Percentiles rank a stretch among this genome's conserved stretches.
Conservation (phyloP, 2,113 vertebrate species). For the Syngnathoides biaculeatus region DNA sequence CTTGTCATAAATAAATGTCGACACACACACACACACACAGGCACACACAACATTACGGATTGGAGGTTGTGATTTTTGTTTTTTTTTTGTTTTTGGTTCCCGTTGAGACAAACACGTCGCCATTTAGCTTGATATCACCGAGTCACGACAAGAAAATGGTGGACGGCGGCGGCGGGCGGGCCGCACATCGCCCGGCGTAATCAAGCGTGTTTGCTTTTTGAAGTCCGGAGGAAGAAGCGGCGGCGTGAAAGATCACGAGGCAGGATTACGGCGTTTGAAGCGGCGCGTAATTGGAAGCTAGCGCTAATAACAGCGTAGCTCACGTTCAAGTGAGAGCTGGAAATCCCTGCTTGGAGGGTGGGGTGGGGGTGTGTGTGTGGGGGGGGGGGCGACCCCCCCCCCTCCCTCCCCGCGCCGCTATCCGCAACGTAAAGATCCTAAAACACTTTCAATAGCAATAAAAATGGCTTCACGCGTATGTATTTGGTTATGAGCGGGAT, state of each 20-base stretch:
- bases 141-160: background rate
- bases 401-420: background rate
- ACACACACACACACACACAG: slow-evolving; percentile 18
- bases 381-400: background rate
- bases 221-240: slow-evolving; percentile 19
- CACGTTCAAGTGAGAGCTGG: slow-evolving; percentile 33
- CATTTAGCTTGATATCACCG: background rate
- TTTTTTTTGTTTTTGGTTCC: no score
- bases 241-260: slow-evolving; percentile 35
- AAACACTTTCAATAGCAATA: background rate
- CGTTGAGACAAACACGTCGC: background rate
- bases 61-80: background rate
- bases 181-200: slow-evolving; percentile 35
- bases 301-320: slow-evolving; percentile 29
- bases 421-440: background rate
- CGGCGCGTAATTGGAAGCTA: slow-evolving; percentile 34
- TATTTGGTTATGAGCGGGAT: background rate
- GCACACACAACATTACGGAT: background rate
- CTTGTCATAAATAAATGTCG: slow-evolving; percentile 68
- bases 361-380: no score
- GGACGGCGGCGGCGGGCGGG: background rate
- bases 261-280: slow-evolving; percentile 40
- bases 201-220: slow-evolving; percentile 15
- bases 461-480: background rate
- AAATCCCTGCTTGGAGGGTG: slow-evolving; percentile 8